Percentiles rank a stretch among this genome's conserved stretches.
Conservation (phyloP, 2,888 invertebrate species). For the Apotomis betuletana region DNA sequence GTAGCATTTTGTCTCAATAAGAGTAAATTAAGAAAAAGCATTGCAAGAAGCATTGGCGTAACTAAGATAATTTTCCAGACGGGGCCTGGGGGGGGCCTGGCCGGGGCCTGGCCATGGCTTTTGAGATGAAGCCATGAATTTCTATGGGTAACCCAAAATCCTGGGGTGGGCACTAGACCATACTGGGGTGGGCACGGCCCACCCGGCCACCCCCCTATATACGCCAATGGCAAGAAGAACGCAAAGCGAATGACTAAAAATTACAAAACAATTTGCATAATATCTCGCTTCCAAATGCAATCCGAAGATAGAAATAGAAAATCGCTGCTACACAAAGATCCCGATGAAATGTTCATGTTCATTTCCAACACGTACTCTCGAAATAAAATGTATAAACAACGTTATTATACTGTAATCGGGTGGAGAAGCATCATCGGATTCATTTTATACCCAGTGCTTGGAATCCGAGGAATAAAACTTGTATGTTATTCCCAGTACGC, state of each 20-base stretch:
- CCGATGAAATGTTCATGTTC: conserved; percentile 29
- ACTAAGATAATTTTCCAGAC: no score
- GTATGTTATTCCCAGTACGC: conserved; percentile 45
- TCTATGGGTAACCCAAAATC: no score
- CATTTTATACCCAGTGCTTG: conserved; percentile 46
- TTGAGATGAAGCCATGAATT: no score
- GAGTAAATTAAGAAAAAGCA: no score
- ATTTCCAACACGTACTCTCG: conserved; percentile 28
- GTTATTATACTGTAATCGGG: conserved; percentile 43
- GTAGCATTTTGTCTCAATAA: no score
- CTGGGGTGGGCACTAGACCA: no score
- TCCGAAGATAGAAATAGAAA: background rate
- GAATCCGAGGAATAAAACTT: conserved; percentile 46
- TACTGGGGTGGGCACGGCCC: no score
- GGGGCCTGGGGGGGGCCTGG: no score
- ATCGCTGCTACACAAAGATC: conserved; percentile 9
- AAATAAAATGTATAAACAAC: conserved; percentile 44
- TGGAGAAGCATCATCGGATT: conserved; percentile 43
- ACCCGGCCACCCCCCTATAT: no score
- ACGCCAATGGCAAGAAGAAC: background rate
- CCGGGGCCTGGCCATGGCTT: no score
- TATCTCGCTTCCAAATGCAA: conserved; percentile 7
- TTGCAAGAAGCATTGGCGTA: background rate
- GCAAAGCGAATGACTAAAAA: background rate
- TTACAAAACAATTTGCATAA: background rate